Conservation (phyloP, 1,140 invertebrate species). For the Asbolus verrucosus region DNA sequence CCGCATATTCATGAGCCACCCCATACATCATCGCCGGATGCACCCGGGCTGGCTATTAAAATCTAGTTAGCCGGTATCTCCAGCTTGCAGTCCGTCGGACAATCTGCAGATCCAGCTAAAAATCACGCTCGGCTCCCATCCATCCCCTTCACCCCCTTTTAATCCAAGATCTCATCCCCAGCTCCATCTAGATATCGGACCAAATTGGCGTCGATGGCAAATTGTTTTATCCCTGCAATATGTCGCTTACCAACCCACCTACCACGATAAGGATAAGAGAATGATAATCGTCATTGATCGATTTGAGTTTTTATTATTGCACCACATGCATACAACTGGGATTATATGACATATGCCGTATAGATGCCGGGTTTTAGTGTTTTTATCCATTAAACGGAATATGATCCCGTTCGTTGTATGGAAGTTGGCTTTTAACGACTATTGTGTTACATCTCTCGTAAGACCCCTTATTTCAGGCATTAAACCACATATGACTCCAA, state of each 20-base stretch:
- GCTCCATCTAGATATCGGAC: slow-evolving; percentile 27
- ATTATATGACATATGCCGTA: slow-evolving; percentile 20
- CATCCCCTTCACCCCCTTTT: slow-evolving; percentile 41
- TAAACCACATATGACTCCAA: neutral
- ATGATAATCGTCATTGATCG: slow-evolving; percentile 16
- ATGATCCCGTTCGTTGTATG: slow-evolving; percentile 12
- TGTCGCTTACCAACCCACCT: slow-evolving; percentile 17
- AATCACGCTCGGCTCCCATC: slow-evolving; percentile 54
- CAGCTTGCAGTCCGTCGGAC: slow-evolving; percentile 50
- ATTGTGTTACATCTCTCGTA: neutral
- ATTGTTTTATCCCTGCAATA: slow-evolving; percentile 36
- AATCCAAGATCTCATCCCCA: slow-evolving; percentile 30
- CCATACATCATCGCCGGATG: slow-evolving; percentile 52
- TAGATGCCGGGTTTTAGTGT: slow-evolving; percentile 10
- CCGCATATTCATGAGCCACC: slow-evolving; percentile 52
- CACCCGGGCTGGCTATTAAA: slow-evolving; percentile 53
- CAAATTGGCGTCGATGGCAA: slow-evolving; percentile 28
- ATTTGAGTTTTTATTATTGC: slow-evolving; percentile 20
- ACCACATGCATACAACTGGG: neutral
- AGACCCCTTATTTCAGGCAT: slow-evolving; percentile 4
- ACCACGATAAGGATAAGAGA: slow-evolving; percentile 9
- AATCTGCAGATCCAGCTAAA: slow-evolving; percentile 57
- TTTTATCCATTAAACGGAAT: slow-evolving; percentile 37
- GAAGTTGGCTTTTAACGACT: slow-evolving; percentile 19
- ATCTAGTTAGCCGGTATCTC: slow-evolving; percentile 55